A percentile compares a stretch with the other conserved stretches of the same genome.
Conservation (phyloP, 1,140 invertebrate genomes). For the Bicyclus anynana region DNA sequence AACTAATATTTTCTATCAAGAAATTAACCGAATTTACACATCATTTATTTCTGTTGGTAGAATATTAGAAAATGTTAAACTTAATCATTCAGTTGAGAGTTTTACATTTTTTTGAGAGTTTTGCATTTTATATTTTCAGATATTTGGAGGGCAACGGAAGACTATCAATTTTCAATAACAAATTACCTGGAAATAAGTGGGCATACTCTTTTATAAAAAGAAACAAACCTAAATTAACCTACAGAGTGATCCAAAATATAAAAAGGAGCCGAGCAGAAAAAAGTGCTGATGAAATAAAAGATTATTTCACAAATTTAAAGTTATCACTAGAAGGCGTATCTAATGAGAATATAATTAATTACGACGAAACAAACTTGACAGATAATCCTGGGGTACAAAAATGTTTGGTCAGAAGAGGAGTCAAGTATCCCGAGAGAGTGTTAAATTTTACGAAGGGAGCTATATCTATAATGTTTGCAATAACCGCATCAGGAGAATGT, state of each 20-base stretch:
- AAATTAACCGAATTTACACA: no score
- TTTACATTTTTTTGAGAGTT: no score
- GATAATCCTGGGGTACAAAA: constrained; percentile 10
- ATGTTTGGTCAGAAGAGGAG: background rate
- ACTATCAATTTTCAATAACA: constrained; percentile 11
- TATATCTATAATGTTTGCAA: constrained; percentile 7
- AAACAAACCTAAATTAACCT: constrained; percentile 1
- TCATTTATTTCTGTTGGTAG: no score
- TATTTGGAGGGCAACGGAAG: constrained; percentile 25
- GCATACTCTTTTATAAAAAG: constrained; percentile 14
- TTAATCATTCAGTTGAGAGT: no score
- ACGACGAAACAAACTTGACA: constrained; percentile 16
- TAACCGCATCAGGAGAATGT: background rate
- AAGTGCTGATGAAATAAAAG: background rate
- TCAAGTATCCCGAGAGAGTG: constrained; percentile 8
- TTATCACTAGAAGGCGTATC: constrained; percentile 1
- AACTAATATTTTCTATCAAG: no score
- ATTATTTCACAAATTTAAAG: constrained; percentile 5
- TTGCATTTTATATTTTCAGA: no score
- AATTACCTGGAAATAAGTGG: constrained; percentile 23
- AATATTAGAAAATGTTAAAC: no score
- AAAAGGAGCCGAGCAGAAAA: constrained; percentile 12
- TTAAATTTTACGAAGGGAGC: background rate
- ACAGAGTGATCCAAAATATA: constrained; percentile 10
- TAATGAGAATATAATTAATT: constrained; percentile 17